Percentiles rank a stretch among this genome's conserved stretches.
These are phyloP conservation scores for Lasaia peninsularis DNA, from an alignment of 1,140 invertebrate genomes.

Conservation along the genomic window DNA sequence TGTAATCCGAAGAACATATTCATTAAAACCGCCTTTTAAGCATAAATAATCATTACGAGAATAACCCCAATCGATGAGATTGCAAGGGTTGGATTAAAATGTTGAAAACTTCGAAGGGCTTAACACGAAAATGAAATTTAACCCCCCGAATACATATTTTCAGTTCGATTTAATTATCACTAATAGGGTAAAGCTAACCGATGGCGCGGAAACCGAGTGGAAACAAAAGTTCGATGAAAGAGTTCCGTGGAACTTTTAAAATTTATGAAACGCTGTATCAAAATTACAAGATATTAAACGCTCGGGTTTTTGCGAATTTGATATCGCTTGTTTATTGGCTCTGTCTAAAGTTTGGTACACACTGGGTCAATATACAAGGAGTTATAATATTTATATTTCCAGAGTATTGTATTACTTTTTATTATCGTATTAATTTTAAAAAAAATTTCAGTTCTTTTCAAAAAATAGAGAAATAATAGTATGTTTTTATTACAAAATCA, in stretches of 20 bases:
- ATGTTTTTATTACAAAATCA: too few relatives aligned
- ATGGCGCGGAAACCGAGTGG: slow-evolving; percentile 47
- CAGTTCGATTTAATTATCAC: slow-evolving; percentile 59
- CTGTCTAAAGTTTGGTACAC: neutral
- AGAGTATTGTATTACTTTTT: too few relatives aligned
- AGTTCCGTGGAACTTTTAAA: slow-evolving; percentile 15
- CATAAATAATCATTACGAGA: neutral
- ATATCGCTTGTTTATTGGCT: neutral
- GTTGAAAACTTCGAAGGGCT: slow-evolving; percentile 41
- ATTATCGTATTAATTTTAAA: too few relatives aligned
- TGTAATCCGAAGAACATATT: neutral
- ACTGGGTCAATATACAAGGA: too few relatives aligned
- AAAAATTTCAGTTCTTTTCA: too few relatives aligned
- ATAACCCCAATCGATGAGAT: slow-evolving; percentile 9
- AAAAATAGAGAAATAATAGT: too few relatives aligned
- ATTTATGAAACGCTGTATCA: slow-evolving; percentile 19
- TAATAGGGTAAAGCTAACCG: slow-evolving; percentile 54
- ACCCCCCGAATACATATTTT: slow-evolving; percentile 36
- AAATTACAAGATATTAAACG: slow-evolving; percentile 10
- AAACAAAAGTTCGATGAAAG: slow-evolving; percentile 32
- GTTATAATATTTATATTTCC: too few relatives aligned
- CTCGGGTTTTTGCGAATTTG: neutral
- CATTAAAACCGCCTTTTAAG: neutral
- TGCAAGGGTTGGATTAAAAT: slow-evolving; percentile 35
- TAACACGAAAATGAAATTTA: slow-evolving; percentile 59